Conservation (phyloP, 2,113 vertebrate genomes). For the Seriola aureovittata region DNA sequence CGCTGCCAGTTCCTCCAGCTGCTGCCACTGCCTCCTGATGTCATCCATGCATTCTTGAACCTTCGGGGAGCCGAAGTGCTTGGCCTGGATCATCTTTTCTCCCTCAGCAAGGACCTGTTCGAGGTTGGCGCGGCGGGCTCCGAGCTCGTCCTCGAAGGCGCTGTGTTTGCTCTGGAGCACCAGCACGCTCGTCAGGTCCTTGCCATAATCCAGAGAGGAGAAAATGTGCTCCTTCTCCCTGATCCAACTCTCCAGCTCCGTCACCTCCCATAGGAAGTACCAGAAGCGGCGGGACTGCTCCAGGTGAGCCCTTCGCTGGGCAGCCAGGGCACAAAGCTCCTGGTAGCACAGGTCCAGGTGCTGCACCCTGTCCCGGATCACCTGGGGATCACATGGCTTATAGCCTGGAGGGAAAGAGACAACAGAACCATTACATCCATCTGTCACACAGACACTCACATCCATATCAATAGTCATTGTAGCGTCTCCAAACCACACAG, state of each 20-base stretch:
- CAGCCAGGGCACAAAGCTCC: constrained; percentile 89
- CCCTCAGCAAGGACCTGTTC: constrained; percentile 86
- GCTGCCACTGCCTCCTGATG: constrained; percentile 89
- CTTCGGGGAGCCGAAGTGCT: constrained; percentile 85
- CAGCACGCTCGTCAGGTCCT: constrained; percentile 93
- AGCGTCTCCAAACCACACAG: not conserved
- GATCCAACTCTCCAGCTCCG: constrained; percentile 95
- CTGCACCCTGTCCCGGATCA: constrained; percentile 92
- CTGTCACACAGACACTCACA: no score
- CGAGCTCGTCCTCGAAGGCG: constrained; percentile 93
- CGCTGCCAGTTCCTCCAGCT: constrained; percentile 92
- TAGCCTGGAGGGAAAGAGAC: constrained; percentile 85
- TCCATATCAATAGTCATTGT: not conserved
- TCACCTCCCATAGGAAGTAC: constrained; percentile 95
- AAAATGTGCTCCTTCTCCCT: constrained; percentile 97
- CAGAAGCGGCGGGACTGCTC: constrained; percentile 93
- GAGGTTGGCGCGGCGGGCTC: constrained; percentile 85
- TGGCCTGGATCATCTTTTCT: constrained; percentile 83
- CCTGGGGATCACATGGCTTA: constrained; percentile 94
- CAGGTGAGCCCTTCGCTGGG: constrained; percentile 87
- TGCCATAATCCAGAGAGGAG: constrained; percentile 93
- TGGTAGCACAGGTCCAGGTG: constrained; percentile 91
- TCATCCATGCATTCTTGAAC: constrained; percentile 85
- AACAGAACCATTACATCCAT: not conserved
- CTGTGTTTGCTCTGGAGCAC: constrained; percentile 93